Base-by-base conservation (phyloP, 2,888 invertebrate genomes). In the Leptopilina syphax region DNA sequence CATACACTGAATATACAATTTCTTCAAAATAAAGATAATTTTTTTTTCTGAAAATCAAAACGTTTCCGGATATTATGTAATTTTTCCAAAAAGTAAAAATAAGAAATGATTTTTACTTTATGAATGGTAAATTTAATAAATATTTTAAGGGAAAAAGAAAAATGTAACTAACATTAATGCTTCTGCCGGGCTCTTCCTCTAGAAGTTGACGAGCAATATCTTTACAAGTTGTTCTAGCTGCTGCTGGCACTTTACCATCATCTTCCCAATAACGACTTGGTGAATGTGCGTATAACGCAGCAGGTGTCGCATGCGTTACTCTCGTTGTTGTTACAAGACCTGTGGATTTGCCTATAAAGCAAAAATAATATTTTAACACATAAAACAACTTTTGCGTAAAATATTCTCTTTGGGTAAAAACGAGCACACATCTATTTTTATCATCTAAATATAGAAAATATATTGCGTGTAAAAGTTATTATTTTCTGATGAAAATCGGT, bases 241-340 rank as follows among this genome's bases (percentile, higher is more conserved):
- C 93, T 0, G 95, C 95, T 0, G 96, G 96, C 1, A 96, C 95
- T 88, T 96, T 94, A 82, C 95, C 95, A 89, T 96, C 96, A 85
- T 96, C 96, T 89, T 96, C 96, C 96, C 96, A 96, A 90, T 96
- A 95, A 68, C 96, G 93, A 24, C 95, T 95, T 8, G 96, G 95
- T 2, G 95, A 94, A 88, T 96, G 96, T 0, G 96, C 96, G 89
- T 96, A 96, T 60, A 96, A 92, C 0, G 96, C 96, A 0, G 96
- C 96, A 0, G 96, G 96, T 0, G 96, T 96, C 0, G 96, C 96
- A 89, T 96, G 96, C 0, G 96, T 96, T 85, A 96, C 94, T 67
- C 96, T 93, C 0, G 96, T 95, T 81, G 96, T 96, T 3, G 97
- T 97, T 50, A 96, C 96, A 65, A 97, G 94, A 0, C 96, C 97